Evolutionary conservation across 2,113 vertebrate genomes (phyloP).

Genomic region (Taurulus bubalis): DNA sequence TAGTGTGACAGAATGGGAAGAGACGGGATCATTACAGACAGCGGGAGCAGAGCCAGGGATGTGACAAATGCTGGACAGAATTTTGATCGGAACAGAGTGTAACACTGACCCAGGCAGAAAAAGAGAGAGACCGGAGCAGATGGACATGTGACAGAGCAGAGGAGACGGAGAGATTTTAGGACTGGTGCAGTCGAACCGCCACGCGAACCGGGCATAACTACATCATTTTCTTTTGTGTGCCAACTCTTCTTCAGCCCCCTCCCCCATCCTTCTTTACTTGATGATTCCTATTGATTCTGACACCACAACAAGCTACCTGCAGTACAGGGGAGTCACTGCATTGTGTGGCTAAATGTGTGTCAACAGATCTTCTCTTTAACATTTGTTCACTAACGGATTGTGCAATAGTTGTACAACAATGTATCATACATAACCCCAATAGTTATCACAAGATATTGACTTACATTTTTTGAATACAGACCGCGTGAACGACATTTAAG

Average conservation of each 20-base stretch:
- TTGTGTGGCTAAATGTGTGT: background rate
- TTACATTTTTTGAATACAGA: background rate
- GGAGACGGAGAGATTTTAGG: constrained; percentile 49
- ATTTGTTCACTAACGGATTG: constrained; percentile 1
- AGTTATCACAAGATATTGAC: constrained; percentile 5
- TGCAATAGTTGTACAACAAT: constrained; percentile 5
- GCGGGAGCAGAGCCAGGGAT: constrained; percentile 50
- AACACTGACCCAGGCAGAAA: constrained; percentile 67
- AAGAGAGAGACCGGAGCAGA: constrained; percentile 70
- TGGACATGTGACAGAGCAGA: constrained; percentile 58
- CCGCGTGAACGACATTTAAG: background rate
- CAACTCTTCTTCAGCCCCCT: constrained; percentile 24
- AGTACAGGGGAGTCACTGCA: background rate
- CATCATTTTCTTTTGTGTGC: constrained; percentile 35
- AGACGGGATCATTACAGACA: constrained; percentile 44
- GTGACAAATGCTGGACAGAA: constrained; percentile 62
- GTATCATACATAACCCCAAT: background rate
- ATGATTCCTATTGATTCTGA: constrained; percentile 25
- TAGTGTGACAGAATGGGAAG: constrained; percentile 52
- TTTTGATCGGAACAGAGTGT: constrained; percentile 60
- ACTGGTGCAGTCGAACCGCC: constrained; percentile 31
- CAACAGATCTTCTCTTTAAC: constrained; percentile 12
- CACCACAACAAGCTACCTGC: constrained; percentile 20
- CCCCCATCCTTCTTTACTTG: background rate
- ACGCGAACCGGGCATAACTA: constrained; percentile 40